Percentiles rank a stretch among this genome's conserved stretches.
phyloP scores from a whole-genome alignment of 2,797 vertebrate species.

The Iguana delicatissima region DNA sequence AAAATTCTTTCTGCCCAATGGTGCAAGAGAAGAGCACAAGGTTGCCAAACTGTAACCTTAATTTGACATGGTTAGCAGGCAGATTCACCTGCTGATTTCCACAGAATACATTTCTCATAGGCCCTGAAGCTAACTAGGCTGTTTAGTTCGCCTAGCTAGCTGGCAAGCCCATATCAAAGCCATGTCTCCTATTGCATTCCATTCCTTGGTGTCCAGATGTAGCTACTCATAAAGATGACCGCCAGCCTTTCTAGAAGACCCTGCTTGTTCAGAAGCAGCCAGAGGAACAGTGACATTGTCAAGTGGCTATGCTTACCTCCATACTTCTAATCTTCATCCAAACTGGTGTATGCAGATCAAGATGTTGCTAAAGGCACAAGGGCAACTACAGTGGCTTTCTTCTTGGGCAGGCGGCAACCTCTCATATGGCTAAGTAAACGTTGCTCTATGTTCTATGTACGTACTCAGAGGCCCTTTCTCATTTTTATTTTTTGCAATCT shows the following conservation, averaged over 20 bases:
- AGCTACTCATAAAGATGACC: neutral
- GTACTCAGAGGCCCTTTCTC: neutral
- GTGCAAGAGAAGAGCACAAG: neutral
- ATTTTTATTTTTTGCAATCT: neutral
- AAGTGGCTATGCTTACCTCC: neutral
- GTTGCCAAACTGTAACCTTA: neutral
- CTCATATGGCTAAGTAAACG: neutral
- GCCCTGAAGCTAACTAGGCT: neutral
- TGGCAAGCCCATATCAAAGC: neutral
- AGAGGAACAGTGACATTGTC: neutral
- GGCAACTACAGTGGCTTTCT: too few relatives aligned
- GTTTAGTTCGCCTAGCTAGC: neutral
- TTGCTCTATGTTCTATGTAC: neutral
- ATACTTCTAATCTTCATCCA: neutral
- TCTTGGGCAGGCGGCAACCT: too few relatives aligned
- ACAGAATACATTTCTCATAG: neutral
- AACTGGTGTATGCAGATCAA: neutral
- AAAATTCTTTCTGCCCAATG: neutral
- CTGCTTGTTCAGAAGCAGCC: neutral
- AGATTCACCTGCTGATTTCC: neutral
- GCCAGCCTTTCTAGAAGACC: neutral
- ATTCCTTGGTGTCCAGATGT: neutral
- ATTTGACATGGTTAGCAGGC: neutral
- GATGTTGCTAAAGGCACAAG: neutral
- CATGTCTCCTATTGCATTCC: neutral